Base-by-base conservation (phyloP, 2,888 invertebrate genomes). In the Drosophila subquinaria region DNA sequence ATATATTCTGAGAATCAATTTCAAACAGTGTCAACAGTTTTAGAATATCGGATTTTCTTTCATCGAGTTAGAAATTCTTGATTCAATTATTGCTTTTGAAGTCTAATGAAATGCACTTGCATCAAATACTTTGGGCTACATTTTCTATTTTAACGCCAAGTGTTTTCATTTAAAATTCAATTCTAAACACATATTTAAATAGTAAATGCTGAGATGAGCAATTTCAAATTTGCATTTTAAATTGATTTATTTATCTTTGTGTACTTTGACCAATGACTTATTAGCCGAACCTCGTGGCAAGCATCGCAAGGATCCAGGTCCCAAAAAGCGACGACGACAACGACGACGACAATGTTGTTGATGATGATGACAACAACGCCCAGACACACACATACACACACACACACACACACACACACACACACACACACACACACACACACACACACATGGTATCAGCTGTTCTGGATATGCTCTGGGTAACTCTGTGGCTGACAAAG, bases 351-450 rank as follows among this genome's bases (percentile, higher is more conserved):
- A 79, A 69, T 81, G 89, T 89, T 75, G 75, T 81, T 83, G 88
- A 88, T 83, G 88, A 88, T 87, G 84, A 73, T 79, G 84, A 79
- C 81, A 85, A 76, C 72, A 72, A 73, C 67, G 67, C 40, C 52
- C 47, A 56, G 35, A 38, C 48, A 47, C 62, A 67, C 59, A 50
- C 36, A 36, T 5, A 13, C 4, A 4, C 5, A 36, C 43, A 56
- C 59, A 50, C 36, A 36, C 13, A 13, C 4, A 4, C 5, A 36
- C 43, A 56, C 27, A 33, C 48, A 43, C 51, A 66, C 55, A 17
- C 1, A 43, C 8, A 33, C 10, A 33, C 3, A 33, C 10, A 33
- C 10, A 10, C 33, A 33, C 8, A 33, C 8, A 33, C 53, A 60
- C 48, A 56, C 20, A 40, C 40, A 47, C 61, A 66, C 17, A 27